phyloP scores from a whole-genome alignment of 2,113 vertebrate genomes.

The Peromyscus californicus region DNA sequence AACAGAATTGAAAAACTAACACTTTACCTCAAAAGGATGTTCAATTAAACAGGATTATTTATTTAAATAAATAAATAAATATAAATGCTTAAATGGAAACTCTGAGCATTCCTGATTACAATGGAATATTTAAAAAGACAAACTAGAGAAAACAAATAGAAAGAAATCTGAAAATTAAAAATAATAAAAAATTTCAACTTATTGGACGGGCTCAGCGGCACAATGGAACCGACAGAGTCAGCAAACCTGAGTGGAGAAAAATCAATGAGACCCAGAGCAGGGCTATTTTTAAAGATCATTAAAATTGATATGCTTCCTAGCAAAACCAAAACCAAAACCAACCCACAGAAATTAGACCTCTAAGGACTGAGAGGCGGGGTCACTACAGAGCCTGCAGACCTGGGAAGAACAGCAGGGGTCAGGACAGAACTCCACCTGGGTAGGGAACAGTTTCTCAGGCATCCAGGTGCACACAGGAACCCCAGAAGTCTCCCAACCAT shows the following conservation, averaged over 20 bases:
- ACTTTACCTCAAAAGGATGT: neutral
- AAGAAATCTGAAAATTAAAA: slow-evolving; percentile 1
- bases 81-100: neutral
- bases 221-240: neutral
- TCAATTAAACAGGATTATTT: neutral
- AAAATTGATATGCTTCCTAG: neutral
- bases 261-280: neutral
- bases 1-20: neutral
- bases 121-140: neutral
- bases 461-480: neutral
- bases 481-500: neutral
- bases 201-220: neutral
- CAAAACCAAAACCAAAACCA: neutral
- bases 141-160: neutral
- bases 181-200: neutral
- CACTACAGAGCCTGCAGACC: neutral
- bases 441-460: too few species aligned
- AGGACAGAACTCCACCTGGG: neutral
- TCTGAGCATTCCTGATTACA: slow-evolving; percentile 26
- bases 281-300: neutral
- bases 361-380: neutral
- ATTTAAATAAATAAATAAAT: neutral
- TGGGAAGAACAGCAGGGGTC: neutral
- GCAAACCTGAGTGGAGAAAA: neutral
- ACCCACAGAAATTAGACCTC: neutral